Evolutionary conservation across 2,113 vertebrate species (phyloP).

Genomic region (Limnothrissa miodon): DNA sequence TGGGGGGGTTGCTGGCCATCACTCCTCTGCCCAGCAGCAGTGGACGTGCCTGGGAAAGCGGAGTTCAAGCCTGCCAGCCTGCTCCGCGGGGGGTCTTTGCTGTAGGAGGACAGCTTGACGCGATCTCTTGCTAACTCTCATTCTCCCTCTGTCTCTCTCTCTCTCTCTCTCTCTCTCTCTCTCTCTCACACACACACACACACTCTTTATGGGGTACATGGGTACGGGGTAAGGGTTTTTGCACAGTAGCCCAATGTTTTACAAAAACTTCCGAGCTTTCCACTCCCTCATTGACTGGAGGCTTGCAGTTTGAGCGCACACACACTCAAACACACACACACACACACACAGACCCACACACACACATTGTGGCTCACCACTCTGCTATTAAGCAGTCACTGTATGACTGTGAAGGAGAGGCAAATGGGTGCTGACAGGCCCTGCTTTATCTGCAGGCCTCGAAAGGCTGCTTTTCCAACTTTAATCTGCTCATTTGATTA

Average conservation of each 20-base stretch:
- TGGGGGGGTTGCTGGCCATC: not conserved
- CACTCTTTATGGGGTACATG: too few relatives aligned
- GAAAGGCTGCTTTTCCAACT: not conserved
- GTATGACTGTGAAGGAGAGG: slow-evolving; percentile 17
- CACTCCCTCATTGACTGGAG: slow-evolving; percentile 62
- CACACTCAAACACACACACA: not conserved
- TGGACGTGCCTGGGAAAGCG: slow-evolving; percentile 18
- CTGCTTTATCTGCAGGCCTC: slow-evolving; percentile 3
- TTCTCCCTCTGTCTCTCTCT: too few relatives aligned
- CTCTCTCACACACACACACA: too few relatives aligned
- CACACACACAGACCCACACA: slow-evolving; percentile 15
- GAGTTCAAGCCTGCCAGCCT: not conserved
- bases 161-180: too few relatives aligned
- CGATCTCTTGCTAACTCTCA: not conserved
- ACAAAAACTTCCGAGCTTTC: not conserved
- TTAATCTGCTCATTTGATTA: slow-evolving; percentile 24
- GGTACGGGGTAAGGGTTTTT: not conserved
- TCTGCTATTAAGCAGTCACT: slow-evolving; percentile 55
- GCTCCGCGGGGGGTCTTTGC: not conserved
- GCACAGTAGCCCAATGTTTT: not conserved
- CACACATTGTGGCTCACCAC: slow-evolving; percentile 57
- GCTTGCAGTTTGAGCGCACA: not conserved
- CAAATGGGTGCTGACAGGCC: slow-evolving; percentile 31
- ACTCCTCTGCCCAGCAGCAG: not conserved
- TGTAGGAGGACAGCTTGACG: not conserved